These are phyloP conservation scores for Maconellicoccus hirsutus DNA, from an alignment of 1,140 invertebrate species.

Conservation along the genomic window DNA sequence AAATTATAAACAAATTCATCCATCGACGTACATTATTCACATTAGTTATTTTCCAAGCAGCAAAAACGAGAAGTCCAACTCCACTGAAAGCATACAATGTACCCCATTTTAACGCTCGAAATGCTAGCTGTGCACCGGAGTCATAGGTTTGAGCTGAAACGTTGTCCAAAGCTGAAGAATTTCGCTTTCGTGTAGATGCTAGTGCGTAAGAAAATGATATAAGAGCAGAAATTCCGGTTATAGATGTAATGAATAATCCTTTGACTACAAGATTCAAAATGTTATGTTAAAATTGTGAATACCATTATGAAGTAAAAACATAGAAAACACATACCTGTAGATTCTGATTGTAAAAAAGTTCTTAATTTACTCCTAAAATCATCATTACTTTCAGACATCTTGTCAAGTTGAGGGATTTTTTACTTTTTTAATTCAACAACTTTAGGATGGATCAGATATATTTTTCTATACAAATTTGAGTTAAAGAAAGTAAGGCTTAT, in stretches of 20 bases:
- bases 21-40: conserved; percentile 53
- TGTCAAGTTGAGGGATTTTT: background rate
- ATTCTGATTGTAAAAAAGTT: background rate
- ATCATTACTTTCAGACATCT: background rate
- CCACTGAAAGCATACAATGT: conserved; percentile 73
- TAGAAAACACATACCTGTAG: background rate
- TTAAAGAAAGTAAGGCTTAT: too few species aligned
- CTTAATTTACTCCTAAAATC: background rate
- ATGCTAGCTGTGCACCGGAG: conserved; percentile 61
- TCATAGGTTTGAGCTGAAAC: conserved; percentile 52
- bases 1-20: conserved; percentile 29
- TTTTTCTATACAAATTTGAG: too few species aligned
- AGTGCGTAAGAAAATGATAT: conserved; percentile 70
- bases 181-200: conserved; percentile 60
- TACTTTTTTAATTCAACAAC: too few species aligned
- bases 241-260: conserved; percentile 12
- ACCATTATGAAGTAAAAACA: background rate
- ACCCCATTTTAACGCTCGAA: conserved; percentile 74
- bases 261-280: background rate
- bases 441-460: too few species aligned
- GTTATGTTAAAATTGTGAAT: background rate
- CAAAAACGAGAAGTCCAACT: conserved; percentile 65
- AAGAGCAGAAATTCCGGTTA: conserved; percentile 41
- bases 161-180: conserved; percentile 58
- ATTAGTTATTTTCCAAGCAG: conserved; percentile 79